phyloP scores from a whole-genome alignment of 2,113 vertebrate genomes.

The Raphicerus campestris region DNA sequence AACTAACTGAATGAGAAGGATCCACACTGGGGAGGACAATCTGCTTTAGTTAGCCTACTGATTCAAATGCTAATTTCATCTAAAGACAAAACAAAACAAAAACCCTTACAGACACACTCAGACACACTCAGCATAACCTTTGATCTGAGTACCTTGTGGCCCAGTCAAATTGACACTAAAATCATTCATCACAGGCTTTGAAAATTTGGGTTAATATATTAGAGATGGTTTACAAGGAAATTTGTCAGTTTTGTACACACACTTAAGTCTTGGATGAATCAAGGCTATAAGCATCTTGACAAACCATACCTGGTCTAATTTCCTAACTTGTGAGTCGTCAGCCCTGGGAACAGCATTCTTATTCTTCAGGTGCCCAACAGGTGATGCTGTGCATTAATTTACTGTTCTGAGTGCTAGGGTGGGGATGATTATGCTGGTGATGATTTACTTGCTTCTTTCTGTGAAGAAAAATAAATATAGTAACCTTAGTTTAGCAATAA shows the following conservation, averaged over 20 bases:
- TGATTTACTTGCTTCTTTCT: background rate
- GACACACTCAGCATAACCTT: background rate
- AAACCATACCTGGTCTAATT: background rate
- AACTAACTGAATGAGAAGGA: background rate
- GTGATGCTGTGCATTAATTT: background rate
- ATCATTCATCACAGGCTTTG: background rate
- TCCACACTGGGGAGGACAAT: background rate
- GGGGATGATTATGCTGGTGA: background rate
- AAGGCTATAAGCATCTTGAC: background rate
- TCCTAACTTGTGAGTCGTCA: background rate
- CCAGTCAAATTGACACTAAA: background rate
- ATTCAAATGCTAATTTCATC: background rate
- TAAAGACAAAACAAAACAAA: background rate
- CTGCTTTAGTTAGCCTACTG: background rate
- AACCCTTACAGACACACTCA: background rate
- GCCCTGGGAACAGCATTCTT: background rate
- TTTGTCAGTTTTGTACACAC: background rate
- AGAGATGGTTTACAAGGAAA: background rate
- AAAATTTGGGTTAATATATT: background rate
- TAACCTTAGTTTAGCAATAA: background rate
- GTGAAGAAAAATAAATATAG: background rate
- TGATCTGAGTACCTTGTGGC: background rate
- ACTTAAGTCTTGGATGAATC: background rate
- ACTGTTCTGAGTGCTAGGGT: background rate
- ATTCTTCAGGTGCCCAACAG: background rate